Percentiles rank a stretch among this genome's conserved stretches.
Conservation (phyloP, 2,888 invertebrate species). For the Venustoraphidia nigricollis region DNA sequence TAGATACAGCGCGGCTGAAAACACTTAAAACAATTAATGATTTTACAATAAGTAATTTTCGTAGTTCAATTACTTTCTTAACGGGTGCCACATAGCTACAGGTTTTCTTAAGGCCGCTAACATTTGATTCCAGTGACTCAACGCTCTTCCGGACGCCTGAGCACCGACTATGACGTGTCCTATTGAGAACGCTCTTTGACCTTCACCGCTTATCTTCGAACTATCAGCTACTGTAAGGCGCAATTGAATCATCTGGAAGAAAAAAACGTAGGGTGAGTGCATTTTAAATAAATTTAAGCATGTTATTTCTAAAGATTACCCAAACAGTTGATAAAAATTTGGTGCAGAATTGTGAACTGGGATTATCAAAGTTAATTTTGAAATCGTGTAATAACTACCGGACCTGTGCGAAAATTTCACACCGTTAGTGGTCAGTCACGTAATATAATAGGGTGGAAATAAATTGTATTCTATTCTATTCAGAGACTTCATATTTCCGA, state of each 20-base stretch:
- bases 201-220: constrained; percentile 24
- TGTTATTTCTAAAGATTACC: no score
- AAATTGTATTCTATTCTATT: no score
- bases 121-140: constrained; percentile 76
- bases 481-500: no score
- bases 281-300: no score
- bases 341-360: no score
- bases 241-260: constrained; percentile 50
- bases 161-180: constrained; percentile 70
- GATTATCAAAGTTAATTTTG: neutral
- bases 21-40: neutral
- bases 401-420: no score
- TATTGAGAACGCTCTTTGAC: constrained; percentile 44
- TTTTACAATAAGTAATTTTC: neutral
- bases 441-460: no score
- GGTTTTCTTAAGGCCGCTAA: constrained; percentile 62
- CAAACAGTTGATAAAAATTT: no score
- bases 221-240: constrained; percentile 48
- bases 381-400: neutral
- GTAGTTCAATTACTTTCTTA: constrained; percentile 30
- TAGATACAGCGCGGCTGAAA: no score
- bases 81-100: constrained; percentile 72
- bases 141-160: constrained; percentile 51
- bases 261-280: neutral
- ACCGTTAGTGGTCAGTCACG: no score